Evolutionary conservation across 1,140 invertebrate genomes (phyloP), one percentile per base, ranked within the genome.

Genomic region (Trachelipus rathkii): DNA sequence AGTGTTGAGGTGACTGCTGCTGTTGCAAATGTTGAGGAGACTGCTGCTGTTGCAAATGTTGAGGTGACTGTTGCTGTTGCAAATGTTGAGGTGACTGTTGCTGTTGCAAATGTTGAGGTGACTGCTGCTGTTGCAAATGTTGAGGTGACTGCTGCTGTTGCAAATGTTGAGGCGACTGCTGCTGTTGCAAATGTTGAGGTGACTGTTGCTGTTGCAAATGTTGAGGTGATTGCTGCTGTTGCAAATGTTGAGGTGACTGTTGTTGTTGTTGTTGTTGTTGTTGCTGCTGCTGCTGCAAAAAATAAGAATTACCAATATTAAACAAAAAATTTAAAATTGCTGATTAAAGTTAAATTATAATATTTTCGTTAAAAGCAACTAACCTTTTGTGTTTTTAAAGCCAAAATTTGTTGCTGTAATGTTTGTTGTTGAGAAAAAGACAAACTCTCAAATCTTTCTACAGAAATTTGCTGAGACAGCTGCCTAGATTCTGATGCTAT

Each of bases 151-250:
- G 72, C 53, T 73, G 72, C 10, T 73, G 23, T 21, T 73, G 72
- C 8, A 21, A 15, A 0, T 19, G 72, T n/a, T 19, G 72, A 0
- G 7, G 72, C 46, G 6, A 15, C 71, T 45, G 71, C 71, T 72
- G 71, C 43, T 72, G 71, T 15, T 53, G 72, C 24, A 10, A 33
- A 33, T 75, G 78, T 66, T 80, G 79, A 21, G 24, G 45, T 6
- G 71, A 77, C 24, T 75, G 82, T 78, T 79, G 77, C 72, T 13
- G 70, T 33, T 72, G 82, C 82, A 69, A 77, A 60, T 72, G 84
- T 82, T 71, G 75, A 43, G 76, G 67, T 71, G 78, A 71, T 33
- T 77, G 81, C 77, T 69, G 77, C 13, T 73, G 69, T 60, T 68
- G 70, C 9, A 77, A 70, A 1, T 50, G 45, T n/a, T 73, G 72